Conservation (phyloP, 23 tunicate genomes). For the Diplosoma virens region DNA sequence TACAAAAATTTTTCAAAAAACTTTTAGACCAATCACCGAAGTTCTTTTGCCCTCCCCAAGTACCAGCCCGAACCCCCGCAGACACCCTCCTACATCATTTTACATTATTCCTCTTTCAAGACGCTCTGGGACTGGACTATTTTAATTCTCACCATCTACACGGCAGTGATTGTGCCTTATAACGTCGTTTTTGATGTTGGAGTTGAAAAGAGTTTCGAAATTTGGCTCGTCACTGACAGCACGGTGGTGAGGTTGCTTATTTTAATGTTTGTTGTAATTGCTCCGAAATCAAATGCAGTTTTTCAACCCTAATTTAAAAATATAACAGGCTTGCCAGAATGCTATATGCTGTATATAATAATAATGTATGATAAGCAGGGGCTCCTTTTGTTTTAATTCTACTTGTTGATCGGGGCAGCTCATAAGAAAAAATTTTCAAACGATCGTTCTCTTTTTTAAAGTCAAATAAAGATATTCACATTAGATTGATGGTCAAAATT, state of each 20-base stretch:
- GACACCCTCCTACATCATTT: slow-evolving; percentile 80
- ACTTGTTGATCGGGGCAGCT: too few species aligned
- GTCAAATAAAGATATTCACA: too few species aligned
- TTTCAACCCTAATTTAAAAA: too few species aligned
- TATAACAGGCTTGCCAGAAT: too few species aligned
- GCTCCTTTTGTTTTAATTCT: too few species aligned
- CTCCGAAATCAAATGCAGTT: too few species aligned
- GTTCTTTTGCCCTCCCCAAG: slow-evolving; percentile 63
- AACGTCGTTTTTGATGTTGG: slow-evolving; percentile 62
- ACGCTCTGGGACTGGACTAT: slow-evolving; percentile 98
- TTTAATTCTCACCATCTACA: slow-evolving; percentile 82
- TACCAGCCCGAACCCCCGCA: slow-evolving; percentile 92
- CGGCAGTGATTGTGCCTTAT: slow-evolving; percentile 95
- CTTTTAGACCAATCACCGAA: slow-evolving; percentile 51
- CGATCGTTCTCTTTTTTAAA: too few species aligned
- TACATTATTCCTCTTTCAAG: slow-evolving; percentile 90
- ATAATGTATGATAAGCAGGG: too few species aligned
- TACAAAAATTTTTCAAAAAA: too few species aligned
- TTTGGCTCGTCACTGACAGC: slow-evolving; percentile 83
- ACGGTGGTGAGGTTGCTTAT: slow-evolving; percentile 53
- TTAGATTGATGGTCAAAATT: too few species aligned
- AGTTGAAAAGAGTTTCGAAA: slow-evolving; percentile 23
- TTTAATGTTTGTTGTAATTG: background rate
- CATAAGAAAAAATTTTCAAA: too few species aligned
- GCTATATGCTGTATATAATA: too few species aligned